Percentiles rank a stretch among this genome's conserved stretches.
Conservation (phyloP, 2,888 invertebrate species). For the Ligdia adustata region DNA sequence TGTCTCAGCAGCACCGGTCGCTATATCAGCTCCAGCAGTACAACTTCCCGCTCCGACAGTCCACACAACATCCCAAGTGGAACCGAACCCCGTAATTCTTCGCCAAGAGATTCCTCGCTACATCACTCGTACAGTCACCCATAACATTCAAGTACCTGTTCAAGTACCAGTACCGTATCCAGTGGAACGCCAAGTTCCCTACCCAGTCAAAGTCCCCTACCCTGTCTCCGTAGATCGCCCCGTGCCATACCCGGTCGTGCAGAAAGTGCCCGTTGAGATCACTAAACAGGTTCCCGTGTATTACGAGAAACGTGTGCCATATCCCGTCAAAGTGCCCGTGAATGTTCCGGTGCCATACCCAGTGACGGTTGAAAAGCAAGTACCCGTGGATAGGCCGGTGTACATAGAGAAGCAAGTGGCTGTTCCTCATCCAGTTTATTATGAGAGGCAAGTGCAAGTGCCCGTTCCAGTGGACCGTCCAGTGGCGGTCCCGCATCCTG, state of each 20-base stretch:
- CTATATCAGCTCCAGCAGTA: constrained; percentile 39
- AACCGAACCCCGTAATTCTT: constrained; percentile 73
- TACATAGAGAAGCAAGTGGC: constrained; percentile 82
- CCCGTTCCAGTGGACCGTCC: constrained; percentile 85
- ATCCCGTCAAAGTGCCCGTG: constrained; percentile 80
- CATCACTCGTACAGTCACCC: constrained; percentile 74
- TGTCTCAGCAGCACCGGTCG: constrained; percentile 38
- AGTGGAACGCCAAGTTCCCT: constrained; percentile 73
- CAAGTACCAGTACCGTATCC: constrained; percentile 80
- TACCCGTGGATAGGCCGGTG: constrained; percentile 84
- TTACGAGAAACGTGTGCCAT: constrained; percentile 76
- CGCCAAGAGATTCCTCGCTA: constrained; percentile 74
- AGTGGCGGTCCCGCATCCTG: constrained; percentile 69
- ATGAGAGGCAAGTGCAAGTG: constrained; percentile 83
- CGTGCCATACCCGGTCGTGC: constrained; percentile 80
- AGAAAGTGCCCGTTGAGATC: constrained; percentile 78
- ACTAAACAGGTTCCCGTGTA: constrained; percentile 77
- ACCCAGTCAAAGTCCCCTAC: constrained; percentile 78
- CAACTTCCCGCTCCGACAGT: constrained; percentile 53
- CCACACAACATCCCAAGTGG: constrained; percentile 67
- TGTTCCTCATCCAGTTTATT: constrained; percentile 80
- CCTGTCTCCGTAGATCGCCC: constrained; percentile 81
- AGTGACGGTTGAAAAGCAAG: constrained; percentile 82
- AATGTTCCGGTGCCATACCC: constrained; percentile 84
- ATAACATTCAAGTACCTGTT: constrained; percentile 72